These are phyloP conservation scores for Rhinoraja longicauda DNA, from an alignment of 2,797 vertebrate genomes.

Conservation along the genomic window DNA sequence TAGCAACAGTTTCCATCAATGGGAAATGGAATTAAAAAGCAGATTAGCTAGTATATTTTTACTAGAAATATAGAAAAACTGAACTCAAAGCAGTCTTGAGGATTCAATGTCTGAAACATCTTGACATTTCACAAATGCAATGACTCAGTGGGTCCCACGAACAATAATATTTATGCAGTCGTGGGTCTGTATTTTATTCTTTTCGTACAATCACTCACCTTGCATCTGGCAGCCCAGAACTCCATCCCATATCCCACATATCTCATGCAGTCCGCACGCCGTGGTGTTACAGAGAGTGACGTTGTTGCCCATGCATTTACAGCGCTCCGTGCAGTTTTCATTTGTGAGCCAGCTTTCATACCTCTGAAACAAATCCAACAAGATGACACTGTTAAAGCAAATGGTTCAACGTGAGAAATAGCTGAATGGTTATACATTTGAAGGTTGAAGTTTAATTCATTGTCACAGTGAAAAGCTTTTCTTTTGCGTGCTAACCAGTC, in stretches of 20 bases:
- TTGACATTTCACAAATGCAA: too few species aligned
- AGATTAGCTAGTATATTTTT: not conserved
- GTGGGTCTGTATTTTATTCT: not conserved
- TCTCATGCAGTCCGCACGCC: conserved; percentile 70
- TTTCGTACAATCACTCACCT: conserved; percentile 50
- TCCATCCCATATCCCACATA: conserved; percentile 69
- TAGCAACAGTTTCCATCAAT: too few species aligned
- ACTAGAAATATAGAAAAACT: not conserved
- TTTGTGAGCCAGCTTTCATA: conserved; percentile 73
- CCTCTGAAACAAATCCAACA: conserved; percentile 51
- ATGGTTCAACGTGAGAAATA: not conserved
- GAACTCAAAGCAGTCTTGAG: not conserved
- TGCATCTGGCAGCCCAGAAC: conserved; percentile 71
- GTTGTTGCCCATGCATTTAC: conserved; percentile 58
- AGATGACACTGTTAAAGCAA: not conserved
- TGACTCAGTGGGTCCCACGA: too few species aligned
- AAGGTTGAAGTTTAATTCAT: too few species aligned
- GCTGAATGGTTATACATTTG: not conserved
- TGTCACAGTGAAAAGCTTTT: too few species aligned
- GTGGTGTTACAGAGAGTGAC: conserved; percentile 63
- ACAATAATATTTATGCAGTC: too few species aligned
- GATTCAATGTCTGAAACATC: too few species aligned
- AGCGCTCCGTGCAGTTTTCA: conserved; percentile 66
- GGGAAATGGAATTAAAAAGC: not conserved
- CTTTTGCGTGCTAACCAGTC: too few species aligned